Evolutionary conservation across 1,140 invertebrate genomes (phyloP), one percentile per base, ranked within the genome.

Genomic region (Goniozus legneri): DNA sequence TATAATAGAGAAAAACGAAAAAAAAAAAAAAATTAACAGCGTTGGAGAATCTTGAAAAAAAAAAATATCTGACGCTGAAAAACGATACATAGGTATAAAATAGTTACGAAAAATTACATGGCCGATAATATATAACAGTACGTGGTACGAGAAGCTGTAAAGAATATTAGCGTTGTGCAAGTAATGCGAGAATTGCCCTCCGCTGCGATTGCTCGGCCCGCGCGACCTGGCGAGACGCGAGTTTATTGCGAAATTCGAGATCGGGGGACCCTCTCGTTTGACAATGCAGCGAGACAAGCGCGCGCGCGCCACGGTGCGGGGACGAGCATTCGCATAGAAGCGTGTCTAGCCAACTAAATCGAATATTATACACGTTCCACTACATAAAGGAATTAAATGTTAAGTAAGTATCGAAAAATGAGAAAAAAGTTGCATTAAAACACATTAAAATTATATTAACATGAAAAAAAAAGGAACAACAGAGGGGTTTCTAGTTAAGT

Each of bases 21-120:
- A 56, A 69, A 69, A 65, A 64, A 51, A 68, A 62, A 61, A 58
- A 42, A n/a, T 50, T 46, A 56, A 66, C 55, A 62, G 39, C 16
- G 18, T n/a, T n/a, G n/a, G n/a, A n/a, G n/a, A n/a, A n/a, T n/a
- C n/a, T n/a, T n/a, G 4, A 27, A 50, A 44, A 40, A 31, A 41
- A 41, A 52, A 51, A 55, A 47, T 6, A 6, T 55, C 58, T 62
- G 64, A 53, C 44, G 54, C 49, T 52, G 46, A 50, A 56, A 55
- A 58, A 54, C 44, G 52, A 64, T 55, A 54, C 47, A 58, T 44
- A 49, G 49, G 52, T 54, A 56, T 36, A 27, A 15, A 31, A 41
- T 50, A 13, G 30, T 43, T 24, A 39, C 35, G 27, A 51, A 47
- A 50, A 47, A 56, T 27, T 27, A 27, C 4, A 27, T 27, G 10